These are phyloP conservation scores for Ennomos erosarius DNA, from an alignment of 2,888 invertebrate species.

Conservation along the genomic window DNA sequence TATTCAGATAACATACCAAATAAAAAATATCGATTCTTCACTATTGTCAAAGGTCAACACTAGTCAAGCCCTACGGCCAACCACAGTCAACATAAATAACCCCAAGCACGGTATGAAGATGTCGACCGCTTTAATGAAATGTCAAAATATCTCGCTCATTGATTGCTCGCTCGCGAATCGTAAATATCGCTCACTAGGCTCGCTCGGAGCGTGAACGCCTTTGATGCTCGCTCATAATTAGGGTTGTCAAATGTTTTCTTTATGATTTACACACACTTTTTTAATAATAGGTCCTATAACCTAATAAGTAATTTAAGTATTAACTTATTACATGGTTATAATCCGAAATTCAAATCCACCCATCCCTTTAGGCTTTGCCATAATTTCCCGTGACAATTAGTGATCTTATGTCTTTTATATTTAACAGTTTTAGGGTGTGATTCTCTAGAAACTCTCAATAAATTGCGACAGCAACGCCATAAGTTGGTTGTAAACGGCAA, in stretches of 20 bases:
- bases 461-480: too few species aligned
- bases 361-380: too few species aligned
- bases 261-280: too few species aligned
- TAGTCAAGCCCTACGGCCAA: constrained; percentile 53
- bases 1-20: too few species aligned
- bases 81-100: constrained; percentile 75
- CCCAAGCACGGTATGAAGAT: constrained; percentile 75
- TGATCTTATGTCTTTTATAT: too few species aligned
- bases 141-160: constrained; percentile 76
- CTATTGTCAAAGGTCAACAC: constrained; percentile 22
- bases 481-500: neutral
- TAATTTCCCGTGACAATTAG: too few species aligned
- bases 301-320: too few species aligned
- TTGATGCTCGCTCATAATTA: constrained; percentile 51
- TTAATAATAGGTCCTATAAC: too few species aligned
- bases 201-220: constrained; percentile 53
- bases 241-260: constrained; percentile 8
- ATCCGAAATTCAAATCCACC: too few species aligned
- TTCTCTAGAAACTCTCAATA: too few species aligned
- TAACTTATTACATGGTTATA: too few species aligned
- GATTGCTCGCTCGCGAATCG: constrained; percentile 61
- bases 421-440: too few species aligned
- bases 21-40: neutral
- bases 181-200: constrained; percentile 51
- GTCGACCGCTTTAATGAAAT: constrained; percentile 78